Evolutionary conservation across 1,140 invertebrate species (phyloP).

Genomic region (Caenorhabditis briggsae): DNA sequence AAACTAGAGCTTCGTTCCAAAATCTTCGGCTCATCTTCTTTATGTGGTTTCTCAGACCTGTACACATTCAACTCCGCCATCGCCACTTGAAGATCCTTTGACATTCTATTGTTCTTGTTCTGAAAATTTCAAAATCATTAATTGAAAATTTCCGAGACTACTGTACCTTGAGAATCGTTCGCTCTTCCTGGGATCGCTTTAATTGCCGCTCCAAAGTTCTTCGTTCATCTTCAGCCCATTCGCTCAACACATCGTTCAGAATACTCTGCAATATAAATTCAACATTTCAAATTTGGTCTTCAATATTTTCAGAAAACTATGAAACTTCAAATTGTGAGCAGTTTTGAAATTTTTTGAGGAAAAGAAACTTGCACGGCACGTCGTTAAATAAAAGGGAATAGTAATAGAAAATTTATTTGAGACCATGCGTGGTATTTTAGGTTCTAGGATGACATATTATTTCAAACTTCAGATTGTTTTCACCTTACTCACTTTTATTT

Average conservation of each 20-base stretch:
- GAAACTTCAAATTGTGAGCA: constrained; percentile 33
- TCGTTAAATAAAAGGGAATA: constrained; percentile 20
- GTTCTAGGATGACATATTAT: constrained; percentile 51
- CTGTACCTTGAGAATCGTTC: constrained; percentile 50
- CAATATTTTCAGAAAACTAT: neutral
- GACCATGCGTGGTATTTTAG: constrained; percentile 18
- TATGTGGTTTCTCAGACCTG: constrained; percentile 29
- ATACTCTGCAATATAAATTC: constrained; percentile 53
- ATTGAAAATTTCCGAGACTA: neutral
- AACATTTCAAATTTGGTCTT: no score
- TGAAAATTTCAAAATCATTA: constrained; percentile 54
- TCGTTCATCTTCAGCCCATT: constrained; percentile 60
- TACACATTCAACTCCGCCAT: constrained; percentile 64
- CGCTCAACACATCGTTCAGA: constrained; percentile 61
- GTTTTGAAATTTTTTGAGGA: neutral
- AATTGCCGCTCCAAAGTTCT: constrained; percentile 58
- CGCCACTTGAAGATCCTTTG: constrained; percentile 62
- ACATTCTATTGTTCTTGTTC: constrained; percentile 57
- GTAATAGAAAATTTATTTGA: neutral
- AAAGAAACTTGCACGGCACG: constrained; percentile 24
- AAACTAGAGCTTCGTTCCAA: constrained; percentile 36
- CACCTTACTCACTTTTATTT: neutral
- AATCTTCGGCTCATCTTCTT: constrained; percentile 27
- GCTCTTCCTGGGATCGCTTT: constrained; percentile 61
- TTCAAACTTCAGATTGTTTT: constrained; percentile 16